Conservation (phyloP, 2,113 vertebrate species). For the Neomonachus schauinslandi region DNA sequence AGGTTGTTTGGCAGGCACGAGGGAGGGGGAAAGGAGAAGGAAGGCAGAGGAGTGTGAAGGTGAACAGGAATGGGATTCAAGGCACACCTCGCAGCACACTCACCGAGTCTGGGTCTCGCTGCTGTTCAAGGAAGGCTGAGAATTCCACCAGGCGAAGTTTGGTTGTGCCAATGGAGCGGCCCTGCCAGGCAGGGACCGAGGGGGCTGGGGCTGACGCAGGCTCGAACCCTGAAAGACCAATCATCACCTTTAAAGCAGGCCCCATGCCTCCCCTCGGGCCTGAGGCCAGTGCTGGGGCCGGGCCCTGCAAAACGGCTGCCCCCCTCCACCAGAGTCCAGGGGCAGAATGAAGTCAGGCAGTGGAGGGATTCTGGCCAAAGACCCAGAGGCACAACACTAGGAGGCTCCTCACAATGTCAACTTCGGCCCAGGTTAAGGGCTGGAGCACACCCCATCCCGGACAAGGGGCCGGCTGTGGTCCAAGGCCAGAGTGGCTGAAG, state of each 20-base stretch:
- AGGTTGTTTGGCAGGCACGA: not conserved
- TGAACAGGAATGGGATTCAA: not conserved
- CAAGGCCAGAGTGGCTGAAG: not conserved
- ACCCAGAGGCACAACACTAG: not conserved
- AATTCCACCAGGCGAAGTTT: constrained; percentile 99
- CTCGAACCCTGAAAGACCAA: constrained; percentile 92
- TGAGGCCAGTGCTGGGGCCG: not conserved
- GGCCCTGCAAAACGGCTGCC: not conserved
- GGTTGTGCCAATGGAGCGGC: constrained; percentile 97
- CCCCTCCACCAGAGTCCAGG: not conserved
- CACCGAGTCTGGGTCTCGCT: constrained; percentile 97
- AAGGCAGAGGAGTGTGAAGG: not conserved
- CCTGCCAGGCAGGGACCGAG: constrained; percentile 97
- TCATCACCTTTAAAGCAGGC: not conserved
- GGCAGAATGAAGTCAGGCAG: not conserved
- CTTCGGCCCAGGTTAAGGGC: not conserved
- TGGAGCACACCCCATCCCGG: not conserved
- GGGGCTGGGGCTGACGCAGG: constrained; percentile 92
- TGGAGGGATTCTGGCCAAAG: not conserved
- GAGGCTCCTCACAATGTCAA: not conserved
- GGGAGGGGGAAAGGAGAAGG: not conserved
- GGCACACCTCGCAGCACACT: constrained; percentile 71
- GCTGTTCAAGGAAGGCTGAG: constrained; percentile 98
- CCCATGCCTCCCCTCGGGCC: not conserved
- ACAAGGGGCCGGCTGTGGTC: too few relatives aligned